Percentiles rank a stretch among this genome's conserved stretches.
Evolutionary conservation across 2,888 invertebrate species (phyloP).

Genomic region (Ellobium chinense): DNA sequence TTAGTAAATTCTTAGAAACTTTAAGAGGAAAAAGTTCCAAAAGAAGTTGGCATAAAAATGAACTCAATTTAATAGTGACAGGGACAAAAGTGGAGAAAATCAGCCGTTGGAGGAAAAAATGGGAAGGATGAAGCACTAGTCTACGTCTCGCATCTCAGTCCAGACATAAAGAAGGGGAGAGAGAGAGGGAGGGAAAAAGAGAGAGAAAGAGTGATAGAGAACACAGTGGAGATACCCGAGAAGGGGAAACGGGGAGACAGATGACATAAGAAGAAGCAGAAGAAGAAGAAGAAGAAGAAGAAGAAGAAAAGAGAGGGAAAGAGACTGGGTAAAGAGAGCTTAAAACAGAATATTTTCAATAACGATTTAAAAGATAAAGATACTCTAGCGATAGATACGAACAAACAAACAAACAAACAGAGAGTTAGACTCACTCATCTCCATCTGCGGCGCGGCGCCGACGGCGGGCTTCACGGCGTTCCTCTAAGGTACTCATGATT

Average conservation of each 20-base stretch:
- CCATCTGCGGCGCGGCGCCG: slow-evolving; percentile 45
- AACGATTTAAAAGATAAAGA: no score
- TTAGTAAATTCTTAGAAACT: no score
- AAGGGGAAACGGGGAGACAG: neutral
- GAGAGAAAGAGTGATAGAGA: neutral
- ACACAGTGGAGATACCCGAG: neutral
- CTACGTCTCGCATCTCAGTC: no score
- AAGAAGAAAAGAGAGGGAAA: slow-evolving; percentile 13
- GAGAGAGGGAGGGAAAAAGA: slow-evolving; percentile 1
- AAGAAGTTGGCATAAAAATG: no score
- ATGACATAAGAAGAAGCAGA: neutral
- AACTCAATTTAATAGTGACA: no score
- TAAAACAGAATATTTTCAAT: no score
- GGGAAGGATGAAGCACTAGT: no score
- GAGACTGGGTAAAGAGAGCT: no score
- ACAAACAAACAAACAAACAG: neutral
- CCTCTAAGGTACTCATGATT: slow-evolving; percentile 60
- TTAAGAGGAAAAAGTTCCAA: no score
- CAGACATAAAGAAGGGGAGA: slow-evolving; percentile 21
- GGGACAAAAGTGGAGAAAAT: no score
- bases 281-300: neutral
- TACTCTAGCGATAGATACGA: neutral
- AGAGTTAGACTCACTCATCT: slow-evolving; percentile 3
- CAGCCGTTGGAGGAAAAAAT: no score
- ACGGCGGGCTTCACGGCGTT: slow-evolving; percentile 62